Evolutionary conservation across 1,140 invertebrate genomes (phyloP), one percentile per base, ranked within the genome.

Genomic region (Chrysomallon squamiferum): DNA sequence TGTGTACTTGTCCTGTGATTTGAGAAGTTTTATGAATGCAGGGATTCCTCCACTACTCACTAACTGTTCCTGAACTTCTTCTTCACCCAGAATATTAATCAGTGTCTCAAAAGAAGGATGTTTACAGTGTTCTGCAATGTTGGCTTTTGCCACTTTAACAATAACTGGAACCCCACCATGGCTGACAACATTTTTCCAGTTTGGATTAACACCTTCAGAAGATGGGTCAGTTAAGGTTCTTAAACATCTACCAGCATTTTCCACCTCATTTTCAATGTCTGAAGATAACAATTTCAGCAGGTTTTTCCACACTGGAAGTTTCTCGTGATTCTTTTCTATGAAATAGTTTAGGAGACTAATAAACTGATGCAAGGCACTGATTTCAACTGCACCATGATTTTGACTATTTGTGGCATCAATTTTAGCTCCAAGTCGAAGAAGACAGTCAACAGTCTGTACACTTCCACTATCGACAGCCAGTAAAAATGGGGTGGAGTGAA

Each of bases 301-400:
- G 61, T 78, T 76, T 59, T 81, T 82, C 81, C 81, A 85, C 0
- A 85, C 83, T n/a, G 81, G 80, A 30, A 85, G 70, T 43, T 76
- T 69, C 1, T 71, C 69, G 58, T 75, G 50, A 59, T 79, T 68
- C 25, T 71, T 50, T 20, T 77, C 68, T 6, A 84, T 75, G 57
- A 85, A 81, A 69, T 74, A 82, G 47, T 79, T 65, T 2, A 85
- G 72, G 15, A 85, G 43, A 27, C 70, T 62, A 35, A 78, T 76
- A 64, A 63, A 78, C 25, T 77, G 71, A 38, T 83, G 80, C 47
- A 79, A 65, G 22, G 78, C 77, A 66, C 77, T 79, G 18, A 85
- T 74, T 62, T 85, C 83, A 43, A 85, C 75, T 9, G 77, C 78
- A 15, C 83, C 83, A 68, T 85, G 81, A 57, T 83, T 82, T 22